Evolutionary conservation across 2,888 invertebrate genomes (phyloP).

Genomic region (Apomyelois bistriatella): DNA sequence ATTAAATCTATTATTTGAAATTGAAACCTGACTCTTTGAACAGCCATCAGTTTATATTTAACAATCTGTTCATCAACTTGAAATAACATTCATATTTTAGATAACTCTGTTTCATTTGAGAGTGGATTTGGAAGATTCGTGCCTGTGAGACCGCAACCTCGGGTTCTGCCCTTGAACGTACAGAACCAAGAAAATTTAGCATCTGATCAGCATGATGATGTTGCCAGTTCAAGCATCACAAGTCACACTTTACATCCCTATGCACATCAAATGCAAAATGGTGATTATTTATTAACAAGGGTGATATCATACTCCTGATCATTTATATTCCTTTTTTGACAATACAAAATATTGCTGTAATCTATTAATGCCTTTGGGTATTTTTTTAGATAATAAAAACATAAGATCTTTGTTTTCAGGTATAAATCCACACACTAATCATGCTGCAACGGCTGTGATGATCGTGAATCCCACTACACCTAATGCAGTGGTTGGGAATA

Average conservation of each 20-base stretch:
- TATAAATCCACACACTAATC: slow-evolving; percentile 69
- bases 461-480: slow-evolving; percentile 77
- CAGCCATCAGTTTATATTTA: background rate
- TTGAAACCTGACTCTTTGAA: no score
- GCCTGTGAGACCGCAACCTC: slow-evolving; percentile 73
- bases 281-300: slow-evolving; percentile 32
- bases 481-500: slow-evolving; percentile 66
- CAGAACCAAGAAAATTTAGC: slow-evolving; percentile 65
- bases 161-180: slow-evolving; percentile 63
- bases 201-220: slow-evolving; percentile 62
- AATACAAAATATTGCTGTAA: no score
- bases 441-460: slow-evolving; percentile 76
- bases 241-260: slow-evolving; percentile 67
- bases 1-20: no score
- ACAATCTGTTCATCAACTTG: no score
- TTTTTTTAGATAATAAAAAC: no score
- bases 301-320: background rate
- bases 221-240: slow-evolving; percentile 49
- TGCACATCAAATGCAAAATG: slow-evolving; percentile 73
- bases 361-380: no score
- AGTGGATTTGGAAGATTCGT: slow-evolving; percentile 75
- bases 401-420: slow-evolving; percentile 37
- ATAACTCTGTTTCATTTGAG: slow-evolving; percentile 67
- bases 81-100: slow-evolving; percentile 38
- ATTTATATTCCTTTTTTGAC: background rate